Evolutionary conservation across 2,113 vertebrate species (phyloP).

Genomic region (Pogona vitticeps): DNA sequence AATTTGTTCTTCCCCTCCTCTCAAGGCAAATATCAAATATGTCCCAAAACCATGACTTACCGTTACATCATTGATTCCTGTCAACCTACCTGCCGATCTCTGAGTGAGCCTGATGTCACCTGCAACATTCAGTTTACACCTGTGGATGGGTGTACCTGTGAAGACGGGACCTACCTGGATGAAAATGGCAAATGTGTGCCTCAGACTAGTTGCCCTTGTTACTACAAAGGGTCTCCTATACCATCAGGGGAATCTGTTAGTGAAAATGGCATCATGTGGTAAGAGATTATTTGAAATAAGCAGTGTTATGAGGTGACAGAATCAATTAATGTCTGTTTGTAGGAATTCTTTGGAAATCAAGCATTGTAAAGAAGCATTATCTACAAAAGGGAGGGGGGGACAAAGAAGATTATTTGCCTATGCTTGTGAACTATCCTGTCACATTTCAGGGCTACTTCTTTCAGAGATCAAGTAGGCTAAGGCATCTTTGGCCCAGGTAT

Average conservation of each 20-base stretch:
- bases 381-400: too few relatives aligned
- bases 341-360: neutral
- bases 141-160: constrained; percentile 79
- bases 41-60: constrained; percentile 77
- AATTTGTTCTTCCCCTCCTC: constrained; percentile 22
- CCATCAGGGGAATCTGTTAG: constrained; percentile 76
- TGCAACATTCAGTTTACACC: constrained; percentile 73
- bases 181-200: constrained; percentile 76
- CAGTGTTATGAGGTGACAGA: fast-evolving
- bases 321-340: neutral
- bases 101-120: constrained; percentile 71
- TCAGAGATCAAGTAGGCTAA: neutral
- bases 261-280: constrained; percentile 76
- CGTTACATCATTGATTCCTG: constrained; percentile 67
- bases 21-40: constrained; percentile 79
- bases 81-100: constrained; percentile 76
- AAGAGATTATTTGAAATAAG: constrained; percentile 47
- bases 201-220: constrained; percentile 77
- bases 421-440: too few relatives aligned
- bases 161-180: constrained; percentile 74
- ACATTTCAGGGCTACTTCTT: neutral
- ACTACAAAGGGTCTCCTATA: constrained; percentile 70
- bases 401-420: too few relatives aligned
- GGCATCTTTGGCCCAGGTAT: neutral
- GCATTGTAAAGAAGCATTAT: neutral